These are phyloP conservation scores for Procavia capensis DNA, from an alignment of 2,113 vertebrate species.

Conservation along the genomic window DNA sequence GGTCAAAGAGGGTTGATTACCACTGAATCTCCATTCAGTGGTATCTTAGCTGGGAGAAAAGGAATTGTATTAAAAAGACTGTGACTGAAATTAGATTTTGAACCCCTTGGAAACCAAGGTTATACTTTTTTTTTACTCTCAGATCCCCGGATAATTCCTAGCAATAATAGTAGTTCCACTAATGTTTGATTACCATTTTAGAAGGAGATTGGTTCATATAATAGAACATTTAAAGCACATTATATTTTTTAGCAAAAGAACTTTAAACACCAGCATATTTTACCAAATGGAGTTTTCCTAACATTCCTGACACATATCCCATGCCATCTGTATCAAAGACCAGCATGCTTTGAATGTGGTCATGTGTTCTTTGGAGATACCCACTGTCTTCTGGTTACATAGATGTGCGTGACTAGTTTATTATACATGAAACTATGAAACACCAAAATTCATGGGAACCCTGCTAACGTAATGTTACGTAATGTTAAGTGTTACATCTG, in stretches of 20 bases:
- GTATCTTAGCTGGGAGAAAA: not conserved
- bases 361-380: not conserved
- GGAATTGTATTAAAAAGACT: not conserved
- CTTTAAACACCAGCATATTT: not conserved
- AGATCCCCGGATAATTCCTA: not conserved
- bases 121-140: not conserved
- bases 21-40: not conserved
- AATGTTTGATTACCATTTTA: not conserved
- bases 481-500: too few species aligned
- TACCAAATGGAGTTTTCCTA: not conserved
- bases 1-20: not conserved
- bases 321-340: not conserved
- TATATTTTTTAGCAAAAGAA: not conserved
- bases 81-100: not conserved
- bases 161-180: not conserved
- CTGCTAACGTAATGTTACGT: too few species aligned
- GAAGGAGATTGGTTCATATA: not conserved
- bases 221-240: not conserved
- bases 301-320: not conserved
- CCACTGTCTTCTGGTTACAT: not conserved
- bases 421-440: not conserved
- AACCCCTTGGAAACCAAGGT: not conserved
- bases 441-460: not conserved
- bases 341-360: not conserved
- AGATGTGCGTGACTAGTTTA: not conserved